phyloP scores from a whole-genome alignment of 2,113 vertebrate genomes.

The Taurulus bubalis region DNA sequence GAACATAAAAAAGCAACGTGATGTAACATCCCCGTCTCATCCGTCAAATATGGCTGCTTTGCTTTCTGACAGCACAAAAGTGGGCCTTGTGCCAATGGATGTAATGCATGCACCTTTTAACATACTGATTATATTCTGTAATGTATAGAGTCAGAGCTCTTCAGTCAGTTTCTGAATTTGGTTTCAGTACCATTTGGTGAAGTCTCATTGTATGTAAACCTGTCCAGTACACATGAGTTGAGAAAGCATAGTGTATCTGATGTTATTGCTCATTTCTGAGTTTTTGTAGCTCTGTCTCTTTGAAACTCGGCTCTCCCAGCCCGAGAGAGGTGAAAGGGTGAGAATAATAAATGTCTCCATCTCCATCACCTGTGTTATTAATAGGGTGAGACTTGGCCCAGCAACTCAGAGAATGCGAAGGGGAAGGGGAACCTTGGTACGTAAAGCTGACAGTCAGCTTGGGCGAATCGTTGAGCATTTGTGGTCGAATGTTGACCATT shows the following conservation, averaged over 20 bases:
- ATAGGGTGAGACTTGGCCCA: slow-evolving; percentile 38
- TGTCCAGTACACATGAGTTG: too few relatives aligned
- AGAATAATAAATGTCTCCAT: slow-evolving; percentile 51
- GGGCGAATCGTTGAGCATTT: neutral
- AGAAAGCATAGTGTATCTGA: neutral
- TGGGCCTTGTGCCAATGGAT: too few relatives aligned
- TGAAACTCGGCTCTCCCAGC: slow-evolving; percentile 8
- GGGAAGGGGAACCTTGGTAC: neutral
- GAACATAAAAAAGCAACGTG: too few relatives aligned
- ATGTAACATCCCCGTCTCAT: neutral
- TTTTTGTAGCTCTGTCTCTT: slow-evolving; percentile 2
- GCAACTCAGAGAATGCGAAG: slow-evolving; percentile 17
- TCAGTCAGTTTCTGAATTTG: neutral
- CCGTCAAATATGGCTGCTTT: too few relatives aligned
- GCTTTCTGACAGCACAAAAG: too few relatives aligned
- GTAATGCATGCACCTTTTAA: too few relatives aligned
- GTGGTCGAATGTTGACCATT: neutral
- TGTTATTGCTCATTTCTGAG: neutral
- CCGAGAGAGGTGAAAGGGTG: slow-evolving; percentile 1
- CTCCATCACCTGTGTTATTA: slow-evolving; percentile 58
- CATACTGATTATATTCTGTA: too few relatives aligned
- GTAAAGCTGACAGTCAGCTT: neutral
- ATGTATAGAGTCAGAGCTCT: neutral
- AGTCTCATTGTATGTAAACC: neutral
- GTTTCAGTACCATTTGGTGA: neutral